Evolutionary conservation across 2,888 invertebrate species (phyloP).

Genomic region (Melinaea marsaeus): DNA sequence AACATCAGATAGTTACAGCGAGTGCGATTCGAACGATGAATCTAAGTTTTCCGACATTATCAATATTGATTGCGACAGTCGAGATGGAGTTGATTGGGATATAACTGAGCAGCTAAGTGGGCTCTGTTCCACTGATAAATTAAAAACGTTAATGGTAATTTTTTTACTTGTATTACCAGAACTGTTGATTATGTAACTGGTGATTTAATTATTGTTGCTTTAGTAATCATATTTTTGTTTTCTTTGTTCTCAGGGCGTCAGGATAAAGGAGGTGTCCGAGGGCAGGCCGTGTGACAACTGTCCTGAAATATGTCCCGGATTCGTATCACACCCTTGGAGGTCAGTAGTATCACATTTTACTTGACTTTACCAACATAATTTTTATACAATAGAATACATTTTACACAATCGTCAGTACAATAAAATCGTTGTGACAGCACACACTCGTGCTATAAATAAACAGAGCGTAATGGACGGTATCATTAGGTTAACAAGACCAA

Average conservation of each 20-base stretch:
- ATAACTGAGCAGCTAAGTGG: slow-evolving; percentile 41
- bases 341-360: slow-evolving; percentile 67
- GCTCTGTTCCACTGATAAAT: slow-evolving; percentile 34
- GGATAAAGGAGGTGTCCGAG: slow-evolving; percentile 91
- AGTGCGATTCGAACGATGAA: slow-evolving; percentile 57
- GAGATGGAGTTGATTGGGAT: slow-evolving; percentile 31
- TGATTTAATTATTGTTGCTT: slow-evolving; percentile 6
- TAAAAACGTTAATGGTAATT: slow-evolving; percentile 27
- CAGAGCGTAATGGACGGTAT: slow-evolving; percentile 15
- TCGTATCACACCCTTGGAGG: slow-evolving; percentile 92
- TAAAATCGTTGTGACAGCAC: slow-evolving; percentile 4
- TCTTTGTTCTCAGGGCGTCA: slow-evolving; percentile 83
- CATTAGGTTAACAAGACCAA: slow-evolving; percentile 25
- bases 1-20: slow-evolving; percentile 70
- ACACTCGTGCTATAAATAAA: slow-evolving; percentile 7
- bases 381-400: background rate
- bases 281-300: slow-evolving; percentile 92
- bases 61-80: slow-evolving; percentile 12
- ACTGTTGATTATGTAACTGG: background rate
- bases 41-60: slow-evolving; percentile 17
- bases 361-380: background rate
- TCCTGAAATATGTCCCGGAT: slow-evolving; percentile 88
- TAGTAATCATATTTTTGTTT: slow-evolving; percentile 7
- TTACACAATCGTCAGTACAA: background rate
- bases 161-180: slow-evolving; percentile 1